Percentiles rank a stretch among this genome's conserved stretches.
Evolutionary conservation across 2,888 invertebrate species (phyloP).

Genomic region (Timema podura): DNA sequence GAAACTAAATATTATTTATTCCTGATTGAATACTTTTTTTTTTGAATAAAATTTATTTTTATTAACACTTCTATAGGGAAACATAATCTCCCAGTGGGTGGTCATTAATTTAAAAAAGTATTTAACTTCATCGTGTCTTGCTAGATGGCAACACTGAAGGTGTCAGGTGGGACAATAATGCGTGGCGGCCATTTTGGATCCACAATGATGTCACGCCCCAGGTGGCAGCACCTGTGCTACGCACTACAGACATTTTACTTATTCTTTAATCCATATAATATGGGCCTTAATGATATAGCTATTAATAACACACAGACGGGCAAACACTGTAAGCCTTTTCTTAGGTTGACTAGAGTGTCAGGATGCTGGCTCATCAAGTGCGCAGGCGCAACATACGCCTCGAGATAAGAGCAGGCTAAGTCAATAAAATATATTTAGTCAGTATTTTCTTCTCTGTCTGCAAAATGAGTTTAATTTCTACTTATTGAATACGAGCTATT

Average conservation of each 20-base stretch:
- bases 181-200: slow-evolving; percentile 6
- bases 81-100: neutral
- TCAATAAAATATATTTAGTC: no score
- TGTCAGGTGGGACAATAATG: neutral
- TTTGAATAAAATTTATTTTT: no score
- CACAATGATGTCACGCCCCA: neutral
- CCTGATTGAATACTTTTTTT: no score
- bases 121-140: neutral
- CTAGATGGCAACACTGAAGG: neutral
- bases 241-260: slow-evolving; percentile 16
- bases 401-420: no score
- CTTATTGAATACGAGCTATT: no score
- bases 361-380: no score
- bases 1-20: no score
- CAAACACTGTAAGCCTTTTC: slow-evolving; percentile 13
- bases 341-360: slow-evolving; percentile 6
- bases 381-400: no score
- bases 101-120: neutral
- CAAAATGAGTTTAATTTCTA: no score
- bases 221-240: slow-evolving; percentile 16
- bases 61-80: no score
- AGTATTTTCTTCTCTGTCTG: no score
- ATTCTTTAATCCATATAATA: slow-evolving; percentile 30
- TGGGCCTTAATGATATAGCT: slow-evolving; percentile 30
- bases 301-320: slow-evolving; percentile 28